Evolutionary conservation across 2,888 invertebrate genomes (phyloP), one percentile per base, ranked within the genome.

Genomic region (Catonia carolina): DNA sequence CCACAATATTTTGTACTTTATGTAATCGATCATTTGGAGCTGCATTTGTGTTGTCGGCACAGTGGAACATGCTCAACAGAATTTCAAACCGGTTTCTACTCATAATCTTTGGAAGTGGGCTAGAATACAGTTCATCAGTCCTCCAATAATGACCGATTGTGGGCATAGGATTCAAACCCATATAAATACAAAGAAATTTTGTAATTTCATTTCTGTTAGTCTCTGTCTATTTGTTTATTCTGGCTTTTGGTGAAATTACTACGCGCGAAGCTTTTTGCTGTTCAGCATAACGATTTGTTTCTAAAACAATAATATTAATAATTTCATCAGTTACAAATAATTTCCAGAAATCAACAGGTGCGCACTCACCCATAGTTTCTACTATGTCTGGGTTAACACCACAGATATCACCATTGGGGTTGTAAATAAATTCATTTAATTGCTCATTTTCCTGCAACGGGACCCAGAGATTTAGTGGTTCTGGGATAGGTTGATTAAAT

Each of bases 71-170:
- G 12, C 23, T 49, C 35, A 49, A 31, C 10, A 49, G 8, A 36
- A 14, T 3, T 27, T 49, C 33, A 49, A 31, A 49, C 27, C 50
- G 4, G n/a, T 49, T 49, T 5, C 35, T 4, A 27, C 6, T 14
- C 50, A 49, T 49, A 5, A n/a, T 5, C 12, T 14, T 31, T 23
- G 27, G 7, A 4, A 15, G 20, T 3, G 41, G 23, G 20, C 6
- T 22, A 33, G 56, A 61, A 49, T 59, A 64, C 41, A 59, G 14
- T 23, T 6, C n/a, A n/a, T 12, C 36, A 50, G 53, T 62, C 55
- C 62, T 64, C 67, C 68, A 69, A 62, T 69, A 68, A 51, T 67
- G 60, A 3, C 62, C 36, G 27, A 69, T 48, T 64, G 61, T 65
- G 1, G 66, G 65, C 22, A 67, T 58, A 55, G 62, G 64, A 36